These are phyloP conservation scores for Arctocebus calabarensis DNA, from an alignment of 2,797 vertebrate species.

Conservation along the genomic window DNA sequence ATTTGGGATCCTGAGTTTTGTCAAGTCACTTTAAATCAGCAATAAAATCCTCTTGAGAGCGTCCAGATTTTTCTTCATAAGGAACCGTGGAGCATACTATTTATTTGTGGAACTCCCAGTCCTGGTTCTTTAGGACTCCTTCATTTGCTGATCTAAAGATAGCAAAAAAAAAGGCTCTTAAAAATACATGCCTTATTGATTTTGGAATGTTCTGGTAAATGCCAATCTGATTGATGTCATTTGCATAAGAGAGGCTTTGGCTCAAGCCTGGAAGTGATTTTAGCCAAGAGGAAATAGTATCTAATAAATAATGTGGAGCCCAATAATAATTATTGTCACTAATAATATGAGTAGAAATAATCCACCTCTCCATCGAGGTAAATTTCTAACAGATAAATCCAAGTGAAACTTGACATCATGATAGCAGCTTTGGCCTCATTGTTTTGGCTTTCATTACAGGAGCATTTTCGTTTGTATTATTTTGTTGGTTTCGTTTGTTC, in stretches of 20 bases:
- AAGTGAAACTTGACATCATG: background rate
- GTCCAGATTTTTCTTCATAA: slow-evolving; percentile 61
- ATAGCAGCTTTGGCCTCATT: background rate
- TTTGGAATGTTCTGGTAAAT: slow-evolving; percentile 78
- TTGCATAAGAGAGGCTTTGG: slow-evolving; percentile 59
- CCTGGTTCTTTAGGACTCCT: slow-evolving; percentile 54
- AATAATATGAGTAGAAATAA: background rate
- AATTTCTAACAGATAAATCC: background rate
- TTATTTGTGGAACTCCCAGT: slow-evolving; percentile 68
- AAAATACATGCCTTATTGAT: slow-evolving; percentile 75
- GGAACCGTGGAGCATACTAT: slow-evolving; percentile 55
- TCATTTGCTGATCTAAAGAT: slow-evolving; percentile 68
- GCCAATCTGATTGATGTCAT: slow-evolving; percentile 67
- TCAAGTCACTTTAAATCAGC: slow-evolving; percentile 56
- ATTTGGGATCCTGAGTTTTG: background rate
- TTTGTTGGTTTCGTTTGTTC: slow-evolving; percentile 12
- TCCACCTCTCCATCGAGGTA: background rate
- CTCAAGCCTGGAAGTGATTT: slow-evolving; percentile 53
- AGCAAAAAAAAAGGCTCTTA: slow-evolving; percentile 56
- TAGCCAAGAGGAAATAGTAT: slow-evolving; percentile 65
- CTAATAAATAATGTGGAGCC: slow-evolving; percentile 32
- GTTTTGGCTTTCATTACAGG: background rate
- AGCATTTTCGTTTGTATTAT: background rate
- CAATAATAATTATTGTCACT: slow-evolving; percentile 23
- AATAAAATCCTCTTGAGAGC: slow-evolving; percentile 60